Conservation (phyloP, 2,113 vertebrate genomes). For the Elephas maximus region DNA sequence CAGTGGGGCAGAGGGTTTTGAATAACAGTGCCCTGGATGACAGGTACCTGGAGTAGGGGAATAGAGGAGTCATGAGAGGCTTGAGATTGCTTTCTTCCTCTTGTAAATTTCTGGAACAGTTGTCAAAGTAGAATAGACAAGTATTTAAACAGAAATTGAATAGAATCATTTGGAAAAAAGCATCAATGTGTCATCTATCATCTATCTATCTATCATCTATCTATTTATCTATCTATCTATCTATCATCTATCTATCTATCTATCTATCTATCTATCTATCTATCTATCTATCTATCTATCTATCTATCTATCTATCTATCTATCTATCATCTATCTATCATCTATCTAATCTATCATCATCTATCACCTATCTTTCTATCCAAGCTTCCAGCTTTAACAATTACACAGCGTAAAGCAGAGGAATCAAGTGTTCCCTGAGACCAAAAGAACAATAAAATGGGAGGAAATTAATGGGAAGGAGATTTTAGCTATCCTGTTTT, state of each 20-base stretch:
- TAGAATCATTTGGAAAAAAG: too few species aligned
- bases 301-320: too few species aligned
- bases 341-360: too few species aligned
- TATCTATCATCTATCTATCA: too few species aligned
- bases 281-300: too few species aligned
- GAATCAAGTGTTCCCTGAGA: not conserved
- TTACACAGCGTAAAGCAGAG: not conserved
- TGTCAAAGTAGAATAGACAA: not conserved
- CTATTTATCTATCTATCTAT: too few species aligned
- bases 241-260: too few species aligned
- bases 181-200: too few species aligned
- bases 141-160: not conserved
- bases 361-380: too few species aligned
- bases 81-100: not conserved
- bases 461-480: not conserved
- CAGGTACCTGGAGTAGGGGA: fast-evolving
- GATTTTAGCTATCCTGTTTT: not conserved
- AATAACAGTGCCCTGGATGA: not conserved
- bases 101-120: not conserved
- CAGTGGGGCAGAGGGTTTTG: too few species aligned
- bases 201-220: too few species aligned
- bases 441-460: not conserved
- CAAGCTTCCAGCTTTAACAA: not conserved
- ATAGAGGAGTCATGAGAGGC: not conserved
- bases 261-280: too few species aligned